Conservation (phyloP, 2,888 invertebrate genomes). For the Aelia acuminata region DNA sequence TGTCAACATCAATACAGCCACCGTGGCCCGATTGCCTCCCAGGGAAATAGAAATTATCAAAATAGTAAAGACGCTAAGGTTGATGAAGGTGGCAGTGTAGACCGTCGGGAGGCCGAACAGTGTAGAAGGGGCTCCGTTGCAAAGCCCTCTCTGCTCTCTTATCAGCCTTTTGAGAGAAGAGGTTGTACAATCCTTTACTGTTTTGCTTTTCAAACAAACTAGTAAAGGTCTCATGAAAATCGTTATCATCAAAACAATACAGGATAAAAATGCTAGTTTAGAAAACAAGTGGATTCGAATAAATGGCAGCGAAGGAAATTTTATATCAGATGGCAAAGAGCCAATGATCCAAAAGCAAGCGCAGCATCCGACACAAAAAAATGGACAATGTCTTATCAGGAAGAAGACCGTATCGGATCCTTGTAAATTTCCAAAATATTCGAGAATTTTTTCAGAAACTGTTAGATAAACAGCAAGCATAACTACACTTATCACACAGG, state of each 20-base stretch:
- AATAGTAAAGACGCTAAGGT: conserved; percentile 74
- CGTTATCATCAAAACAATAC: conserved; percentile 72
- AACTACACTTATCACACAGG: conserved; percentile 75
- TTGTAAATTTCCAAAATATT: conserved; percentile 82
- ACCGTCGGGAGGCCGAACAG: conserved; percentile 84
- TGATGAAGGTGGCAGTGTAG: conserved; percentile 80
- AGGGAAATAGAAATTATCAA: conserved; percentile 77
- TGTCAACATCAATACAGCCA: conserved; percentile 73
- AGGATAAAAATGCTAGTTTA: conserved; percentile 77
- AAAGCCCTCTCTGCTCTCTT: conserved; percentile 55
- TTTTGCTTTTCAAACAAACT: conserved; percentile 72
- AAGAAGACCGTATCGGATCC: conserved; percentile 77
- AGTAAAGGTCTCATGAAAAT: conserved; percentile 76
- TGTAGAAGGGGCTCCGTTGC: conserved; percentile 71
- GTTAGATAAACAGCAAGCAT: conserved; percentile 76
- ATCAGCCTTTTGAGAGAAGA: conserved; percentile 66
- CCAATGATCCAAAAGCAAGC: conserved; percentile 82
- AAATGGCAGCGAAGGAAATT: conserved; percentile 70
- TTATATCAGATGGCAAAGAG: conserved; percentile 73
- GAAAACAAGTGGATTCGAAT: conserved; percentile 81
- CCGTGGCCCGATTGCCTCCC: conserved; percentile 77
- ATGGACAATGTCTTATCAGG: conserved; percentile 77
- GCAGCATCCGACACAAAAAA: conserved; percentile 77
- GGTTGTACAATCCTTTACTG: conserved; percentile 73
- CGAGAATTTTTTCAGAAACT: conserved; percentile 76